Evolutionary conservation across 2,888 invertebrate species (phyloP), one percentile per base, ranked within the genome.

Genomic region (Nomada fabriciana): DNA sequence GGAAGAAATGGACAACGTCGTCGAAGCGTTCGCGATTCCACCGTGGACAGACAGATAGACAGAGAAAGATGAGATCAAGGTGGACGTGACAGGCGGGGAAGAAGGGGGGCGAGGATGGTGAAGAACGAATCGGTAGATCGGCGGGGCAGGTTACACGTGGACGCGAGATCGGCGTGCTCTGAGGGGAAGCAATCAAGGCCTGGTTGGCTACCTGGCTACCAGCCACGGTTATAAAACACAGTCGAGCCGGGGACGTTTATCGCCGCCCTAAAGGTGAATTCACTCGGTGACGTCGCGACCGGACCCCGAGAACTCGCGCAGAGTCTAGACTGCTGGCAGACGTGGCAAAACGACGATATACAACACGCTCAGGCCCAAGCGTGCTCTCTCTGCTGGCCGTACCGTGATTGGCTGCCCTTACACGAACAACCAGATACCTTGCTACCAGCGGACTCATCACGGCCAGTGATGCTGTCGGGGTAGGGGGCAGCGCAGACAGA

Each of bases 311-410:
- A 86, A 82, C 85, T 84, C 80, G 68, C 63, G 82, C 87, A 83
- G 87, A 86, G 92, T 92, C 92, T 92, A 92, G 92, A 92, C 92
- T 90, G 91, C 89, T 87, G 90, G 91, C 92, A 92, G 91, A 91
- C 92, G 89, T 90, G 89, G 90, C 91, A 91, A 92, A 92, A 92
- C 91, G 89, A 92, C 90, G 90, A 91, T 88, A 85, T 86, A 86
- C 87, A 80, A 81, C 65, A 60, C 75, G 72, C 76, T 76, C 76
- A 70, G 84, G 70, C 67, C 76, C 81, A 57, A 57, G 42, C 79
- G 82, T 78, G 55, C 76, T 55, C 80, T 60, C 70, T 61, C 70
- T 23, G 75, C 81, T 72, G 77, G 79, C 71, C 73, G 50, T 29
- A 70, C 79, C 76, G 68, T 78, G 79, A 83, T 82, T 86, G 83